phyloP scores from a whole-genome alignment of 1,140 invertebrate genomes.

The Stegodyphus mimosarum region DNA sequence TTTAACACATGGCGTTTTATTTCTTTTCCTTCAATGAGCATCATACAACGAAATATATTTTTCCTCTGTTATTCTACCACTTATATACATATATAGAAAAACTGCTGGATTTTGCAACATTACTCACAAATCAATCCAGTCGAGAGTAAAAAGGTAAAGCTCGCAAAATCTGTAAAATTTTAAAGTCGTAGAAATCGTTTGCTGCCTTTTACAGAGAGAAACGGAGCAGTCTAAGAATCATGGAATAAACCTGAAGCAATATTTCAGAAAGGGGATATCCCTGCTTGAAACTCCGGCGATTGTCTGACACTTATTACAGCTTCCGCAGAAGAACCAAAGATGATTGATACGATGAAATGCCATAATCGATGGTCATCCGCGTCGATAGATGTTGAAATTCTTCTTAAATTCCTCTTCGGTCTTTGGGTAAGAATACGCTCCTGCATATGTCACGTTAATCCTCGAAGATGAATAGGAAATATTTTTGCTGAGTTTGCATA shows the following conservation, averaged over 20 bases:
- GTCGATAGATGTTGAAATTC: constrained; percentile 27
- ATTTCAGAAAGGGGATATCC: constrained; percentile 39
- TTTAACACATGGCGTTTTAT: too few relatives aligned
- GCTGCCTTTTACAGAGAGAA: neutral
- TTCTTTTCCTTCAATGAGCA: too few relatives aligned
- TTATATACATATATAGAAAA: too few relatives aligned
- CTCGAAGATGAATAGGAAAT: constrained; percentile 23
- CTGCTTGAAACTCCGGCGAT: neutral
- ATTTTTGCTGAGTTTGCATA: constrained; percentile 17
- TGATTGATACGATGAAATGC: constrained; percentile 26
- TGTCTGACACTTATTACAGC: constrained; percentile 37
- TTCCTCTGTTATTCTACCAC: too few relatives aligned
- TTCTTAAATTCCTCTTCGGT: neutral
- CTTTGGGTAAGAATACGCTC: neutral
- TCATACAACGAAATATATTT: too few relatives aligned
- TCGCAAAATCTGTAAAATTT: neutral
- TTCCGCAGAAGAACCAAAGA: constrained; percentile 2
- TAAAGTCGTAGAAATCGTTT: neutral
- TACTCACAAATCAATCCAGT: neutral
- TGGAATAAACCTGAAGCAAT: neutral
- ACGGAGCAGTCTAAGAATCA: neutral
- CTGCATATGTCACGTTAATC: constrained; percentile 11
- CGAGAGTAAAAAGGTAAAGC: constrained; percentile 7
- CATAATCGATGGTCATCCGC: constrained; percentile 31
- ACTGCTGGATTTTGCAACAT: neutral